Evolutionary conservation across 2,797 vertebrate species (phyloP), one percentile per base, ranked within the genome.

Genomic region (Margarornis squamiger): DNA sequence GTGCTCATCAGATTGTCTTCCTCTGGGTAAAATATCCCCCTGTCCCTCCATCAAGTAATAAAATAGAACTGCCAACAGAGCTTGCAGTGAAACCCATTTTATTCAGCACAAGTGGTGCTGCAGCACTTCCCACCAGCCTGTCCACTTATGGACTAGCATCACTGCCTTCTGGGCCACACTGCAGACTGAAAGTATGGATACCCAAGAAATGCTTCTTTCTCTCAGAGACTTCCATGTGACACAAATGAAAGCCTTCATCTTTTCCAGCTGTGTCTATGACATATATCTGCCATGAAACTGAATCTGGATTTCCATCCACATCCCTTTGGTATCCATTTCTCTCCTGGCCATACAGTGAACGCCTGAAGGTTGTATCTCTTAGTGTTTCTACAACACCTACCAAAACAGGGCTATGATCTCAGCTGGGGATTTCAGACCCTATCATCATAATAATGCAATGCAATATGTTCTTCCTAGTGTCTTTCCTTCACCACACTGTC

Each of bases 1-100:
- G 29, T 18, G 16, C 23, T 66, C 7, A 0, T 62, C 52, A 59
- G 36, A 46, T 29, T 63, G 23, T 61, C 26, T 21, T 74, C 6
- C 17, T 9, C 16, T n/a, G 13, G 22, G 38, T 62, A 76, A 76
- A 82, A 39, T 14, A n/a, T 36, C 11, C 26, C 22, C 30, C 32
- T 27, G n/a, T 23, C 10, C 17, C 26, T 66, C 34, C 12, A 10
- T 41, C 26, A 68, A 43, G 39, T 34, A 67, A 59, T 29, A 52
- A 86, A 70, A 59, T 6, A 4, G 43, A 39, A 11, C 10, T 93
- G 52, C 20, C 59, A 80, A n/a, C 7, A 30, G 8, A 86, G 39
- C 6, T 55, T 63, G 22, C 45, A 39, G 5, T 32, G n/a, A 0
- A 4, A 43, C 14, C 14, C 0, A 0, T 11, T 55, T 70, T 45